Percentiles rank a stretch among this genome's conserved stretches.
These are phyloP conservation scores for Caretta caretta DNA, from an alignment of 2,113 vertebrate species.

Conservation along the genomic window DNA sequence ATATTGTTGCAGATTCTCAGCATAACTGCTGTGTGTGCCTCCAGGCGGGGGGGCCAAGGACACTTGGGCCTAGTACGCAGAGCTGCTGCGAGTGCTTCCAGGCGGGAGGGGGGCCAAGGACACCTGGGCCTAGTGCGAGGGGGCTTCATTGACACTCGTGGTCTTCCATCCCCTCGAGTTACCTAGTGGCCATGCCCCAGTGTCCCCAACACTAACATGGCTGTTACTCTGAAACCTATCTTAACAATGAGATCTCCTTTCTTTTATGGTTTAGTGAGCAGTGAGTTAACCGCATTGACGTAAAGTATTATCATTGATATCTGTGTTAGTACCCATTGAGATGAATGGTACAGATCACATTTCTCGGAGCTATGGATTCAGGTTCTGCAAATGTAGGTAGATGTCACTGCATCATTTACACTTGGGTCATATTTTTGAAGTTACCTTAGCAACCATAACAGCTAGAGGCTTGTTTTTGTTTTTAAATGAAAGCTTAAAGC, in stretches of 20 bases:
- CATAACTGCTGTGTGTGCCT: too few species aligned
- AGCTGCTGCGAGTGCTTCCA: too few species aligned
- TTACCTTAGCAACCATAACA: neutral
- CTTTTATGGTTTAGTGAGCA: neutral
- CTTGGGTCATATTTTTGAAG: neutral
- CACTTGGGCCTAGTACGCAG: too few species aligned
- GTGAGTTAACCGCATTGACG: neutral
- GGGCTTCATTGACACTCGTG: too few species aligned
- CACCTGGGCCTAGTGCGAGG: too few species aligned
- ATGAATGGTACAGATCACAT: neutral
- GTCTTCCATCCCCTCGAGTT: too few species aligned
- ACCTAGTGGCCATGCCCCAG: too few species aligned
- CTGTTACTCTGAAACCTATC: neutral
- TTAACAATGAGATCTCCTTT: neutral
- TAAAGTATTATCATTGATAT: neutral
- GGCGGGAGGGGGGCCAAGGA: too few species aligned
- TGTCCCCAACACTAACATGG: too few species aligned
- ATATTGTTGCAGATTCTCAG: too few species aligned
- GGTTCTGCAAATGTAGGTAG: neutral
- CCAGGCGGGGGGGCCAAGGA: too few species aligned
- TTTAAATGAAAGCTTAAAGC: neutral
- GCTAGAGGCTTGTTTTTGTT: neutral
- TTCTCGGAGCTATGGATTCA: neutral
- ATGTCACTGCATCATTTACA: neutral
- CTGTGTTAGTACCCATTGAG: neutral